phyloP scores from a whole-genome alignment of 2,888 invertebrate genomes.

The Tyria jacobaeae region DNA sequence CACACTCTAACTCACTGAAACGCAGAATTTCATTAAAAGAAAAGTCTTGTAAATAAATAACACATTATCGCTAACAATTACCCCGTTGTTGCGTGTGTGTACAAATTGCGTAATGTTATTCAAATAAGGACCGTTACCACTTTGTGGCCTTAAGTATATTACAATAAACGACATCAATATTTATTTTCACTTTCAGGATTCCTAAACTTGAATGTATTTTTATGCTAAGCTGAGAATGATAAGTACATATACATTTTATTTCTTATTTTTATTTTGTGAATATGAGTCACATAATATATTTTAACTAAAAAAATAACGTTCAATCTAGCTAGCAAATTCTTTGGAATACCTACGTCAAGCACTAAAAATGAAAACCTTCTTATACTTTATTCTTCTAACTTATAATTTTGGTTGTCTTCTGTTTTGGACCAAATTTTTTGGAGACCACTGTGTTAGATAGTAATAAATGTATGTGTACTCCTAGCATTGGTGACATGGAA shows the following conservation, averaged over 20 bases:
- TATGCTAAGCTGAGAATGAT: too few relatives aligned
- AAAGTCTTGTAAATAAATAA: conserved; percentile 46
- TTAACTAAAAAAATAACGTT: too few relatives aligned
- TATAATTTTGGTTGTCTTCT: too few relatives aligned
- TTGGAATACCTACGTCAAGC: too few relatives aligned
- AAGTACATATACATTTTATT: neutral
- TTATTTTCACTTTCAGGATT: neutral
- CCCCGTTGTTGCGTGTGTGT: conserved; percentile 47
- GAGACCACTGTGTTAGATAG: too few relatives aligned
- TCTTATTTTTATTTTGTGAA: too few relatives aligned
- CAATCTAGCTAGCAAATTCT: too few relatives aligned
- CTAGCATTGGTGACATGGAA: too few relatives aligned
- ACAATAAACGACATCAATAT: conserved; percentile 1
- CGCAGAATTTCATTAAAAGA: conserved; percentile 16
- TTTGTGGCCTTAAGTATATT: conserved; percentile 30
- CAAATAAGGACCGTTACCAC: conserved; percentile 42
- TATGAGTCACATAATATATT: too few relatives aligned
- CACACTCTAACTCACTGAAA: neutral
- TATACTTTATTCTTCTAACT: neutral
- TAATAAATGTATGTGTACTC: too few relatives aligned
- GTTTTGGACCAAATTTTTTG: too few relatives aligned
- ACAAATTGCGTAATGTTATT: conserved; percentile 53
- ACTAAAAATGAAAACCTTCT: too few relatives aligned
- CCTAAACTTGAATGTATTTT: neutral
- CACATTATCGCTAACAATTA: conserved; percentile 51